Conservation (phyloP, 2,888 invertebrate genomes). For the Noctua fimbriata region DNA sequence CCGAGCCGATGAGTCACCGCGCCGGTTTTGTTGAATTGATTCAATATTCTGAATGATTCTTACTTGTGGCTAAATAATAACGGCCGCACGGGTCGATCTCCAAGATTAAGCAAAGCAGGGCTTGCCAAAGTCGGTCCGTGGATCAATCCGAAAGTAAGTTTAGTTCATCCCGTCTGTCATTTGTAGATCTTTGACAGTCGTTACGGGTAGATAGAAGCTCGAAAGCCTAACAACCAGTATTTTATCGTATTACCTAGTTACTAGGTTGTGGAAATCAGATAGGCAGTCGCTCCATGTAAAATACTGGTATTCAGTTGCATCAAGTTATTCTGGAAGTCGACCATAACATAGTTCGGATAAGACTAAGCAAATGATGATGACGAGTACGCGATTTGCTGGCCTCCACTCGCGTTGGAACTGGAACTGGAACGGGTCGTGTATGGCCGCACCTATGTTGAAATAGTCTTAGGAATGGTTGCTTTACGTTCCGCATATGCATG, state of each 20-base stretch:
- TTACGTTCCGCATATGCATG: constrained; percentile 11
- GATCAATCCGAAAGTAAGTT: background rate
- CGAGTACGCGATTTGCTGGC: constrained; percentile 14
- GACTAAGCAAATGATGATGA: background rate
- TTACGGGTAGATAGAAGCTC: background rate
- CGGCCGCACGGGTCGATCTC: too few species aligned
- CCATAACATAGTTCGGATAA: background rate
- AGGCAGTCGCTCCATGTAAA: background rate
- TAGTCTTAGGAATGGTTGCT: constrained; percentile 25
- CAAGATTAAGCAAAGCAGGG: background rate
- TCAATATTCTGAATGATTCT: constrained; percentile 55
- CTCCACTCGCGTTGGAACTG: constrained; percentile 6
- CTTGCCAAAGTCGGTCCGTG: background rate
- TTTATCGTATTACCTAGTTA: background rate
- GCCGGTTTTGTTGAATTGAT: constrained; percentile 62
- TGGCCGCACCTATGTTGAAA: constrained; percentile 23
- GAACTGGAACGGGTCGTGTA: constrained; percentile 28
- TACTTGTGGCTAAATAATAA: background rate
- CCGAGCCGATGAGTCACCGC: constrained; percentile 72
- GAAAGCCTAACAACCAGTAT: background rate
- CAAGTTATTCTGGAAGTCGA: background rate
- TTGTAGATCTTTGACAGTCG: background rate
- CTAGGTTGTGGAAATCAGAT: background rate
- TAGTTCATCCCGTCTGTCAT: background rate
- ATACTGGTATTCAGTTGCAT: background rate